Base-by-base conservation (phyloP, 2,113 vertebrate species). In the Coregonus clupeaformis region DNA sequence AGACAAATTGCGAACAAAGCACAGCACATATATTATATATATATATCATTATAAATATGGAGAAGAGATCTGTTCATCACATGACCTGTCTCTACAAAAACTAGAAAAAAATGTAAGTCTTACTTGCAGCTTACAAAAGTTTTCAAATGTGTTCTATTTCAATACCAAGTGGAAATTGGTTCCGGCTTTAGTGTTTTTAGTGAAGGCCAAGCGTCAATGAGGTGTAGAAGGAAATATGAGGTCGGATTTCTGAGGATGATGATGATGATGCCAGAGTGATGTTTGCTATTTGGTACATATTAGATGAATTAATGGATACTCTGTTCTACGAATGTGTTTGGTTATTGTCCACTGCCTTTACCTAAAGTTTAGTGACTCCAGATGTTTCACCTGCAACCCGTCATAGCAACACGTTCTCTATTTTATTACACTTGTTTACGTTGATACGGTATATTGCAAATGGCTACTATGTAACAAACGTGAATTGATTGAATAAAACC, bases 81-180 rank as follows among this genome's bases (percentile, higher is more conserved):
- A 59, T n/a, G 6, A 18, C 49, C 0, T n/a, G 57, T 22, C 57
- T n/a, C 16, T 59, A n/a, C 6, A 20, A 22, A 57, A 6, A 57
- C n/a, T n/a, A n/a, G n/a, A n/a, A 5, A 18, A 52, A 13, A 52
- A 18, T 64, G 16, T 62, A 79, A 25, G 66, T 76, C 82, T 84
- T 82, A 59, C 32, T 49, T 49, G 47, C 14, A 18, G 66, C 68
- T 81, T 76, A 70, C 49, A 78, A 70, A 76, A 78, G 74, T 82
- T 82, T 74, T 77, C 6, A 9, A 9, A 80, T 16, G 65, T 83
- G 71, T 78, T 30, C 20, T 81, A 2, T 63, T 47, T 73, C 27
- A 27, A 65, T 62, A 64, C 59, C n/a, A 67, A 75, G 78, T 73
- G 42, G 68, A 74, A 76, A 72, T 72, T 14, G 63, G 81, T 76